phyloP scores from a whole-genome alignment of 2,888 invertebrate species.

The Pammene fasciana region DNA sequence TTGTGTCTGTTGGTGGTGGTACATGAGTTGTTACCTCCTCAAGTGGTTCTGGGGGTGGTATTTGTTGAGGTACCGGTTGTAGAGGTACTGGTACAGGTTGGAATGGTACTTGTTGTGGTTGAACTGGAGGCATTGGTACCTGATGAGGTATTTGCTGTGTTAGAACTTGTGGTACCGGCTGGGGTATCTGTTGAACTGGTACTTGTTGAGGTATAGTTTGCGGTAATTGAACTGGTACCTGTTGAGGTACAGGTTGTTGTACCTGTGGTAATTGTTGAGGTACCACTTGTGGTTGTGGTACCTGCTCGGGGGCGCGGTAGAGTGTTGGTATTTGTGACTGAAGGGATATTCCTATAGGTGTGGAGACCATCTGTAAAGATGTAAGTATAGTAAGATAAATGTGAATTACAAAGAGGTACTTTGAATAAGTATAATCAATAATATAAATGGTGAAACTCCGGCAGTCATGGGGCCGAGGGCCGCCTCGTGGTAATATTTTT shows the following conservation, averaged over 20 bases:
- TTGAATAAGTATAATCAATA: too few relatives aligned
- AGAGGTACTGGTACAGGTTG: neutral
- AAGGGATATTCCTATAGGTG: conserved; percentile 83
- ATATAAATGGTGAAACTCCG: too few relatives aligned
- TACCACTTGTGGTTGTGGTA: conserved; percentile 40
- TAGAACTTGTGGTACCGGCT: conserved; percentile 44
- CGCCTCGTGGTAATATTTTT: too few relatives aligned
- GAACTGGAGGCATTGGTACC: neutral
- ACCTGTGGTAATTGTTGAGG: conserved; percentile 28
- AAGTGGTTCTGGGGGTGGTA: neutral
- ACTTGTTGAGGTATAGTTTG: neutral
- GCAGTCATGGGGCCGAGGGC: too few relatives aligned
- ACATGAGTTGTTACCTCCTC: neutral
- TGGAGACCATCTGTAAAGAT: conserved; percentile 85
- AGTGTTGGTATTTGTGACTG: conserved; percentile 71
- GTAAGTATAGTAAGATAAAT: neutral
- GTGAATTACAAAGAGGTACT: too few relatives aligned
- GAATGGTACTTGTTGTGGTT: conserved; percentile 31
- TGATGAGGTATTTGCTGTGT: neutral
- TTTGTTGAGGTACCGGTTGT: neutral
- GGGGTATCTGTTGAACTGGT: conserved; percentile 18
- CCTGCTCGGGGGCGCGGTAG: conserved; percentile 56
- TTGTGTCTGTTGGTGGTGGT: neutral
- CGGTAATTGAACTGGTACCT: neutral
- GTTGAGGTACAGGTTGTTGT: conserved; percentile 24